Percentiles rank a stretch among this genome's conserved stretches.
Evolutionary conservation across 1,140 invertebrate species (phyloP).

Genomic region (Conus betulinus): DNA sequence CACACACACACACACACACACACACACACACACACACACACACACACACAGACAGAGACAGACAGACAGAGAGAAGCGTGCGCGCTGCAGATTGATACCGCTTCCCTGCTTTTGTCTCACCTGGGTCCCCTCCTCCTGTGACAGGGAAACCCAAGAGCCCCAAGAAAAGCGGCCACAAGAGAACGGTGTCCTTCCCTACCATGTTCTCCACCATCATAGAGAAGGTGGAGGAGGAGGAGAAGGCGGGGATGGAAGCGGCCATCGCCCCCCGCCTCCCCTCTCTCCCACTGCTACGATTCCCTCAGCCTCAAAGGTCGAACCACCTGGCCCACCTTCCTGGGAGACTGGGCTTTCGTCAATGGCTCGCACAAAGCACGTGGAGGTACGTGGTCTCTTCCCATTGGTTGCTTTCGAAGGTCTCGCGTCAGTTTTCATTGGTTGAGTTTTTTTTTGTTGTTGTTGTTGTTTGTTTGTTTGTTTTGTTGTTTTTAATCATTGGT

Average conservation of each 20-base stretch:
- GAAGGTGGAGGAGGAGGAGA: slow-evolving; percentile 59
- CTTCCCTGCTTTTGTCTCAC: background rate
- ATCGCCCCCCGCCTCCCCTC: slow-evolving; percentile 43
- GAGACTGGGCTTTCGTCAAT: slow-evolving; percentile 58
- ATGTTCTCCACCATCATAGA: slow-evolving; percentile 60
- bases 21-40: too few relatives aligned
- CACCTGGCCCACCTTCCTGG: slow-evolving; percentile 53
- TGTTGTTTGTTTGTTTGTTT: too few relatives aligned
- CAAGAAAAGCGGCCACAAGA: slow-evolving; percentile 35
- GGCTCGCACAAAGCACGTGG: slow-evolving; percentile 26
- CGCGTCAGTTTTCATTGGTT: too few relatives aligned
- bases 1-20: too few relatives aligned
- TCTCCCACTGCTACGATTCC: slow-evolving; percentile 52
- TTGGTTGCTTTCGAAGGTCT: too few relatives aligned
- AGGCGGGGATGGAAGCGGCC: slow-evolving; percentile 43
- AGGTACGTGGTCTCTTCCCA: background rate
- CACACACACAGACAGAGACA: background rate
- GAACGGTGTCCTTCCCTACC: slow-evolving; percentile 55
- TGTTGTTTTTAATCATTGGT: too few relatives aligned
- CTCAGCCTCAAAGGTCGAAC: slow-evolving; percentile 48
- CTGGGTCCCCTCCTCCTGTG: too few relatives aligned
- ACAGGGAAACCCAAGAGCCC: slow-evolving; percentile 51
- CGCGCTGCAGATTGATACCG: background rate
- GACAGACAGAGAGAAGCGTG: background rate
- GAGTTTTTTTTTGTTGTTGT: too few relatives aligned